Percentiles rank a stretch among this genome's conserved stretches.
phyloP scores from a whole-genome alignment of 2,797 vertebrate genomes.

The Zalophus californianus region DNA sequence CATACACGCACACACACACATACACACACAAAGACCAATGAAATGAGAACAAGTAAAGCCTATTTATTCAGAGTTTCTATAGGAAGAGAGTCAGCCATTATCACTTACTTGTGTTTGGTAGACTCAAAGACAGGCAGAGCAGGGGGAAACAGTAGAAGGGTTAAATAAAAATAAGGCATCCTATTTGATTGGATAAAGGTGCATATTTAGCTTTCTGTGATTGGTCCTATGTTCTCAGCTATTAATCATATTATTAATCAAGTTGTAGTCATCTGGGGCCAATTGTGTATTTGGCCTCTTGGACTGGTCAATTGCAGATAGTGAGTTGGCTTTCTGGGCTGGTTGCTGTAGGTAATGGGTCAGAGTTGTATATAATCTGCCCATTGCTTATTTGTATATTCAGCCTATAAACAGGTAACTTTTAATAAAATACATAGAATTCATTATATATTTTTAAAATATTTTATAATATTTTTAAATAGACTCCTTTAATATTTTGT shows the following conservation, averaged over 20 bases:
- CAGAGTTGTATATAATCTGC: not conserved
- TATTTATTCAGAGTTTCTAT: not conserved
- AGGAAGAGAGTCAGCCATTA: not conserved
- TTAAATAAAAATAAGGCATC: not conserved
- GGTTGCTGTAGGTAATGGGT: not conserved
- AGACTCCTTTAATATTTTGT: not conserved
- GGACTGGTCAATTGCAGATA: not conserved
- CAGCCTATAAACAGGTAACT: not conserved
- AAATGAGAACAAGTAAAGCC: not conserved
- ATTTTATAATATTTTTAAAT: not conserved
- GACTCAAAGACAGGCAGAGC: not conserved
- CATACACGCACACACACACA: not conserved
- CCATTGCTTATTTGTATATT: not conserved
- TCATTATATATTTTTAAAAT: not conserved
- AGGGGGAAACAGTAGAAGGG: not conserved
- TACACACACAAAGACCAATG: not conserved
- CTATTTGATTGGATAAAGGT: not conserved
- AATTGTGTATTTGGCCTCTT: not conserved
- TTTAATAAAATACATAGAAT: not conserved
- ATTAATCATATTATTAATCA: not conserved
- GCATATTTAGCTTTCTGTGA: not conserved
- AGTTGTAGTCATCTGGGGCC: not conserved
- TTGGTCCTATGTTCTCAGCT: not conserved
- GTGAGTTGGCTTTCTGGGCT: not conserved
- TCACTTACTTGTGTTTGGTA: not conserved